Evolutionary conservation across 2,113 vertebrate genomes (phyloP), one percentile per base, ranked within the genome.

Genomic region (Thamnaconus septentrionalis): DNA sequence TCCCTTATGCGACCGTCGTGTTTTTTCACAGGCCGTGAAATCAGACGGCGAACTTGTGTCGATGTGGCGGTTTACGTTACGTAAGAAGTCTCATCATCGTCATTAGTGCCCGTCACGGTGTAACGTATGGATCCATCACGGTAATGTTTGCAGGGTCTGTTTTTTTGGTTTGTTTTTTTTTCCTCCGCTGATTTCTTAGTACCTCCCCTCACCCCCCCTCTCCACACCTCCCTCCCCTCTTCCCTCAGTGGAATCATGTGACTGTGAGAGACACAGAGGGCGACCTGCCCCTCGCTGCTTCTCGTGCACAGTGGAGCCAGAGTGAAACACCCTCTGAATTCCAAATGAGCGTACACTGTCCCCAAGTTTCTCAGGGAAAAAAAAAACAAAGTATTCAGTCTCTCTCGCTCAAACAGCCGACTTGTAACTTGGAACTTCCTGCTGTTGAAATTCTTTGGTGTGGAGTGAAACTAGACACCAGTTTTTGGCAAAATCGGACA

Each of bases 231-330:
- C 41, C 59, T 18, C 66, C 31, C 10, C 54, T 64, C 42, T 59
- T 61, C 57, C 71, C 69, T 73, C 63, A 52, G 57, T 69, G 8
- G 44, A 62, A 71, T 87, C 82, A 85, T 71, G 78, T 85, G 87
- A 86, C 79, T 74, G 48, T 62, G 61, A 76, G 77, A 31, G 18
- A 81, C 70, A 79, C 80, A 74, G 76, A 69, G 81, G 68, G 77
- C 76, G 73, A 83, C 78, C 79, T 75, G 74, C 73, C 70, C 77
- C 81, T 74, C 55, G 10, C 62, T 76, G 73, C 73, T 70, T 70
- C 70, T 67, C 76, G 74, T 79, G 78, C 79, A 75, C 75, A 80
- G 74, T 73, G 74, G 70, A 76, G 69, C 75, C 55, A 8, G 44
- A 78, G 59, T 61, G 56, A 76, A 64, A 75, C 55, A 31, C 67